Conservation (phyloP, 2,113 vertebrate species). For the Bufo bufo region DNA sequence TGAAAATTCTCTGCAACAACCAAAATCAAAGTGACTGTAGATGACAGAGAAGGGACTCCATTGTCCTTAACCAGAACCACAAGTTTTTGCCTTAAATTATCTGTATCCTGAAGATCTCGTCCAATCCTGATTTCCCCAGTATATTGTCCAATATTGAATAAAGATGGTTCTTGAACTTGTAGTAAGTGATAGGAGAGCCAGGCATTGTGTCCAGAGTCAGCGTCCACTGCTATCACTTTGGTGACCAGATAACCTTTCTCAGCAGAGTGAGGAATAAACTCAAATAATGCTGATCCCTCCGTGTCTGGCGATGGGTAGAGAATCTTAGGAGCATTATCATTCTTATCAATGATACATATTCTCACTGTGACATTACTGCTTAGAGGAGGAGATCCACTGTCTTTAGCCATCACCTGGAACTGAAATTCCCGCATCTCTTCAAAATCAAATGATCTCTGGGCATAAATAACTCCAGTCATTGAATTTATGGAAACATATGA, state of each 20-base stretch:
- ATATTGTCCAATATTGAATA: constrained; percentile 60
- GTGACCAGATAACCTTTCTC: constrained; percentile 27
- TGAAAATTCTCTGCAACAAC: constrained; percentile 62
- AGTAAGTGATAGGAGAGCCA: constrained; percentile 57
- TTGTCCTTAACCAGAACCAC: constrained; percentile 63
- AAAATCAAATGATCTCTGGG: constrained; percentile 18
- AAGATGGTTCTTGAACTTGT: constrained; percentile 59
- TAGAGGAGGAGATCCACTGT: constrained; percentile 23
- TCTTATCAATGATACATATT: constrained; percentile 24
- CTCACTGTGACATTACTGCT: constrained; percentile 25
- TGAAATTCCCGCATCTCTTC: constrained; percentile 7
- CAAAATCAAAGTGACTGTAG: constrained; percentile 60
- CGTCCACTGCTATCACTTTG: constrained; percentile 9
- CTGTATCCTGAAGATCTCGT: constrained; percentile 66
- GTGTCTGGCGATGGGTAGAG: constrained; percentile 24
- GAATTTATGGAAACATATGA: constrained; percentile 55
- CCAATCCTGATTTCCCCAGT: constrained; percentile 64
- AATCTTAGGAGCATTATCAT: constrained; percentile 22
- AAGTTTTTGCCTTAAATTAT: constrained; percentile 62
- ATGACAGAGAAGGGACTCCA: constrained; percentile 56
- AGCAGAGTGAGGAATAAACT: constrained; percentile 24
- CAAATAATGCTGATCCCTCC: constrained; percentile 8
- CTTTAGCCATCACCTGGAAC: constrained; percentile 25
- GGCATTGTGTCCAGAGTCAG: constrained; percentile 18
- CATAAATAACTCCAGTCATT: constrained; percentile 1